Evolutionary conservation across 2,113 vertebrate species (phyloP).

Genomic region (Lathamus discolor): DNA sequence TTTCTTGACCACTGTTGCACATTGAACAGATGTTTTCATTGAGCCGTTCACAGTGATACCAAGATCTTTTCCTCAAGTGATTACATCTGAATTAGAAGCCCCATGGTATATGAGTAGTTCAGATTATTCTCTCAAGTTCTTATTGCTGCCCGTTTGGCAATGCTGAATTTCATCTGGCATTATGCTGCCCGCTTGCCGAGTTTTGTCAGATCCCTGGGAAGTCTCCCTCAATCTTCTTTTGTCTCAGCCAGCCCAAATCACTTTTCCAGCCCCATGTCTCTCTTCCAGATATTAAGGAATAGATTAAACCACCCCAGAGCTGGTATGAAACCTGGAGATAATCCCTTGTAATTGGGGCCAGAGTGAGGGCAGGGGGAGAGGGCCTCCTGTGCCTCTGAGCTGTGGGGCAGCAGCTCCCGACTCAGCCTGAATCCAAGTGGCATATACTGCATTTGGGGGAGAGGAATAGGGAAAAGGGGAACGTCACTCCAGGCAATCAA

Average conservation of each 20-base stretch:
- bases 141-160: neutral
- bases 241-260: constrained; percentile 50
- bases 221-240: constrained; percentile 62
- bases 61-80: constrained; percentile 50
- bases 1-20: constrained; percentile 1
- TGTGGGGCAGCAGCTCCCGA: neutral
- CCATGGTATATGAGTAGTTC: neutral
- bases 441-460: neutral
- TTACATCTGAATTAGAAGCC: constrained; percentile 58
- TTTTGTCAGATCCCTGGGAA: constrained; percentile 61
- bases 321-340: constrained; percentile 28
- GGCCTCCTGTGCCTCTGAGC: rapidly evolving
- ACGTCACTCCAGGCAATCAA: neutral
- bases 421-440: neutral
- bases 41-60: constrained; percentile 28
- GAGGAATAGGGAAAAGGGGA: rapidly evolving
- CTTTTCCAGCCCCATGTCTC: constrained; percentile 22
- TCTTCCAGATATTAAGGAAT: constrained; percentile 55
- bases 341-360: constrained; percentile 37
- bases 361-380: neutral
- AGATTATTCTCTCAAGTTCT: constrained; percentile 62
- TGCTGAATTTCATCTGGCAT: constrained; percentile 44
- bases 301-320: constrained; percentile 50
- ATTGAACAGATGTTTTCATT: constrained; percentile 64
- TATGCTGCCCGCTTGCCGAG: constrained; percentile 42